Evolutionary conservation across 2,888 invertebrate species (phyloP).

Genomic region (Xestia c-nigrum): DNA sequence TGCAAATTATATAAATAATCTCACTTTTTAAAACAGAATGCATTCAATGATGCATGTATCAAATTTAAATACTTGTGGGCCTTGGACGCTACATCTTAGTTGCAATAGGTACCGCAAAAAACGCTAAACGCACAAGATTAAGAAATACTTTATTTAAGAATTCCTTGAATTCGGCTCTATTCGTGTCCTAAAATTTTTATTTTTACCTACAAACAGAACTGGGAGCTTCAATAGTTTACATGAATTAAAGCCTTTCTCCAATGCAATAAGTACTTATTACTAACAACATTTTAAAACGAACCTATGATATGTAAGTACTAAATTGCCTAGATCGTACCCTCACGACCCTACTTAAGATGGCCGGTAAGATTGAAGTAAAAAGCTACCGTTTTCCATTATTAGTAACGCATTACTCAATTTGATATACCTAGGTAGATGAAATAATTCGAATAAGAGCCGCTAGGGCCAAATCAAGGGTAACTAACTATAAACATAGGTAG

Average conservation of each 20-base stretch:
- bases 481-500: background rate
- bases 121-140: background rate
- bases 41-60: slow-evolving; percentile 17
- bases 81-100: slow-evolving; percentile 14
- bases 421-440: background rate
- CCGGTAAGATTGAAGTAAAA: background rate
- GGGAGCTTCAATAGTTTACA: background rate
- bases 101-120: slow-evolving; percentile 2
- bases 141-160: background rate
- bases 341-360: background rate
- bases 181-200: background rate
- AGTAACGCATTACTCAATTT: slow-evolving; percentile 30
- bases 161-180: background rate
- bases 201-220: background rate
- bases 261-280: background rate
- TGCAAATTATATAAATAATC: slow-evolving; percentile 10
- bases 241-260: background rate
- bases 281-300: background rate
- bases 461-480: background rate
- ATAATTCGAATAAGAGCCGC: background rate
- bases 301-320: background rate
- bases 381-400: background rate
- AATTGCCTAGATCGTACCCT: slow-evolving; percentile 7
- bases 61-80: slow-evolving; percentile 39
- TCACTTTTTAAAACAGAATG: slow-evolving; percentile 27